These are phyloP conservation scores for Perca flavescens DNA, from an alignment of 2,113 vertebrate species.

Conservation along the genomic window DNA sequence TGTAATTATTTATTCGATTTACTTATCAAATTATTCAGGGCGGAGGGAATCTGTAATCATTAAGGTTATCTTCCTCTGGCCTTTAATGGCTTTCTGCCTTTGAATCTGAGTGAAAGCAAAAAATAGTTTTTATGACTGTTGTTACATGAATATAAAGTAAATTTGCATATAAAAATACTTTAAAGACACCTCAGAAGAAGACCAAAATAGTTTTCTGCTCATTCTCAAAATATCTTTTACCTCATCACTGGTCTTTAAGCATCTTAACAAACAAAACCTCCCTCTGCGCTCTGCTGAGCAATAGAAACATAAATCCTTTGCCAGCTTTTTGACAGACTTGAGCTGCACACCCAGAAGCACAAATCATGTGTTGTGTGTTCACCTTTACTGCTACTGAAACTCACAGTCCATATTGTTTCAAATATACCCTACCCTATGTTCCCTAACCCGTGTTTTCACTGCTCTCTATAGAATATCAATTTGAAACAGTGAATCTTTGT, in stretches of 20 bases:
- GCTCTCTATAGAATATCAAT: background rate
- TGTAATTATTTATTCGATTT: slow-evolving; percentile 58
- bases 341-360: slow-evolving; percentile 16
- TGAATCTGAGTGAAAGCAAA: slow-evolving; percentile 12
- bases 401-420: background rate
- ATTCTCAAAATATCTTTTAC: slow-evolving; percentile 41
- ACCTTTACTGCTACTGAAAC: background rate
- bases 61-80: slow-evolving; percentile 26
- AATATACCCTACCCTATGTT: background rate
- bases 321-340: slow-evolving; percentile 14
- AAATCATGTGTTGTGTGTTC: background rate
- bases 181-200: slow-evolving; percentile 7
- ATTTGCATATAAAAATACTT: slow-evolving; percentile 6
- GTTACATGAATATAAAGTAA: background rate
- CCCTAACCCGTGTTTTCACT: background rate
- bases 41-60: slow-evolving; percentile 23
- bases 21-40: slow-evolving; percentile 50
- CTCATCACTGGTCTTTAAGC: slow-evolving; percentile 32
- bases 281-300: slow-evolving; percentile 18
- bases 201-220: slow-evolving; percentile 27
- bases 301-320: slow-evolving; percentile 20
- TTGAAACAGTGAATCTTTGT: background rate
- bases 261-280: background rate
- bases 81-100: slow-evolving; percentile 25
- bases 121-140: background rate